Evolutionary conservation across 2,888 invertebrate species (phyloP), one percentile per base, ranked within the genome.

Genomic region (Venusia cambrica): DNA sequence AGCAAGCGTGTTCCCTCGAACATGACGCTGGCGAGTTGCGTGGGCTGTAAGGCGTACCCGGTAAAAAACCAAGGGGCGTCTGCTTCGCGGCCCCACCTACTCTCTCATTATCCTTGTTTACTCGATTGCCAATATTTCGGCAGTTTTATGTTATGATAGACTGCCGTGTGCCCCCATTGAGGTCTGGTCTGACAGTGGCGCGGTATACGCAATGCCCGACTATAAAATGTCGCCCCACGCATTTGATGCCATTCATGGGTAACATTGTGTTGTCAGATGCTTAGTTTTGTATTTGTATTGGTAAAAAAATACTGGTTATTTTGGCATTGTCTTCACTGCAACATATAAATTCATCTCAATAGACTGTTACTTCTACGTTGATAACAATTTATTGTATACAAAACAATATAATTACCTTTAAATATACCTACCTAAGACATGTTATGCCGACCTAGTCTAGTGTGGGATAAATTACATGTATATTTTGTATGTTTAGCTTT

Each of bases 161-260:
- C 62, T 56, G 57, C 67, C 75, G 83, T 81, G 76, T 78, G 78
- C 68, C 64, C 85, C 62, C 75, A 71, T 62, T 71, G 84, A 72
- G 73, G 49, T 70, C 81, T 69, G 73, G 83, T 72, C 74, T 79
- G 70, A 78, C 84, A 83, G 84, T 85, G 85, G 74, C 75, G 67
- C 61, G 52, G 51, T 67, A 68, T 67, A 65, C 68, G 68, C 75
- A 72, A 64, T 63, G 81, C 79, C 79, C 77, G 72, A 72, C 70
- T 83, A 80, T 78, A 80, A 77, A 80, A 79, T 62, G 65, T 71
- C 77, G 77, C 85, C 84, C 83, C 84, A 81, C 81, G 77, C 81
- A 59, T 57, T 66, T 60, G 58, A 60, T 68, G 73, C 75, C 67
- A 69, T 39, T 63, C 71, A 70, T 69, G 74, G 73, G 74, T 73